phyloP scores from a whole-genome alignment of 2,797 vertebrate genomes.

The Coranthus polyacanthus region DNA sequence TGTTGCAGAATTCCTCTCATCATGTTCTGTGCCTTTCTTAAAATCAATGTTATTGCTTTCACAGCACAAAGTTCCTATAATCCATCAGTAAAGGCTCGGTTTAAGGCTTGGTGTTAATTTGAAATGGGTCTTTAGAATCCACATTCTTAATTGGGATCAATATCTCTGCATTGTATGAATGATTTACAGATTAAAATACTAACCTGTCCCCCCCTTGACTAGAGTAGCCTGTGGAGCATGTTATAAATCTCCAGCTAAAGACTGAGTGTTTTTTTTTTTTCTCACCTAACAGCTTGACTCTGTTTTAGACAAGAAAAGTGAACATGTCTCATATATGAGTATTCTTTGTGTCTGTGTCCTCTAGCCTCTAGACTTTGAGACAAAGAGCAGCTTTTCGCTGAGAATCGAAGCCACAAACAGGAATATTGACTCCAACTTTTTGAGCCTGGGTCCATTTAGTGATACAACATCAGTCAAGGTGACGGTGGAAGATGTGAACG shows the following conservation, averaged over 20 bases:
- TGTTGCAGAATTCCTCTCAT: constrained; percentile 49
- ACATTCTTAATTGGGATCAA: constrained; percentile 52
- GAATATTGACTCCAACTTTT: constrained; percentile 92
- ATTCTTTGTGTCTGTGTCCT: constrained; percentile 8
- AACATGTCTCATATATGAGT: too few species aligned
- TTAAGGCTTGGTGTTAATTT: constrained; percentile 54
- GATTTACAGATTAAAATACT: constrained; percentile 27
- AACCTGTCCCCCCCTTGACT: constrained; percentile 4
- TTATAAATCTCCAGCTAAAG: constrained; percentile 9
- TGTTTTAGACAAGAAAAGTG: constrained; percentile 20
- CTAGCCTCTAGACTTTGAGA: constrained; percentile 94
- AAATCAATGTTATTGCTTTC: constrained; percentile 65
- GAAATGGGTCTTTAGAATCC: constrained; percentile 35
- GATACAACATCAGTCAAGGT: constrained; percentile 91
- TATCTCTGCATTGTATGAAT: constrained; percentile 25
- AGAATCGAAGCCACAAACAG: constrained; percentile 94
- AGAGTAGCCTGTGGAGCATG: neutral
- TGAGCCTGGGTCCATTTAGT: constrained; percentile 92
- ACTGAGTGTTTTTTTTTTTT: neutral
- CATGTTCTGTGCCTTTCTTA: constrained; percentile 24
- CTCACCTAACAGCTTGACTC: neutral
- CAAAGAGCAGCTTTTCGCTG: constrained; percentile 91
- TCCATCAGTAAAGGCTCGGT: constrained; percentile 54
- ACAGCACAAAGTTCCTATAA: constrained; percentile 57
- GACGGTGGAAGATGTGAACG: constrained; percentile 94